Percentiles rank a stretch among this genome's conserved stretches.
phyloP scores from a whole-genome alignment of 1,140 invertebrate species.

The Drosophila funebris region DNA sequence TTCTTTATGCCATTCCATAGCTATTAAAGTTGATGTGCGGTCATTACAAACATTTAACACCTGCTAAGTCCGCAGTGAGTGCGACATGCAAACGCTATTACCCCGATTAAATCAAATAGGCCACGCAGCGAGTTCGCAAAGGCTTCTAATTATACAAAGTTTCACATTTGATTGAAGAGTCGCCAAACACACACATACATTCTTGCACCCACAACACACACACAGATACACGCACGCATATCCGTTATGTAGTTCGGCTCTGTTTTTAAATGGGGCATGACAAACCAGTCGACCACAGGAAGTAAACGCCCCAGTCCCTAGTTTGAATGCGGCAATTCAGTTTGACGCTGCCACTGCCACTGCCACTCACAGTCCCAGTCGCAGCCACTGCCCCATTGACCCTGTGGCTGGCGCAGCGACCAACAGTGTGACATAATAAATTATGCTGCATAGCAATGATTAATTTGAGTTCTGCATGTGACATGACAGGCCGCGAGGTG shows the following conservation, averaged over 20 bases:
- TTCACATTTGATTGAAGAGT: conserved; percentile 77
- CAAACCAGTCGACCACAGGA: conserved; percentile 71
- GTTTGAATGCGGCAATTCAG: conserved; percentile 26
- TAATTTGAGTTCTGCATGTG: conserved; percentile 70
- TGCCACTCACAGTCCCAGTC: not conserved
- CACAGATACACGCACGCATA: conserved; percentile 25
- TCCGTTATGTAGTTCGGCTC: conserved; percentile 34
- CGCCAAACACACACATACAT: not conserved
- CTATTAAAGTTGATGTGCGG: conserved; percentile 71
- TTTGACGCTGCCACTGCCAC: not conserved
- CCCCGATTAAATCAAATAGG: conserved; percentile 76
- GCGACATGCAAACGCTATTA: conserved; percentile 77
- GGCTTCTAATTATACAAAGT: conserved; percentile 74
- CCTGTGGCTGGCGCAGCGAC: conserved; percentile 51
- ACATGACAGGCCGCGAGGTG: conserved; percentile 57
- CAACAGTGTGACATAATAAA: conserved; percentile 77
- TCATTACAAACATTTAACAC: conserved; percentile 77
- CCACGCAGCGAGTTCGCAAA: conserved; percentile 27
- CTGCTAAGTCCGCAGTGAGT: conserved; percentile 41
- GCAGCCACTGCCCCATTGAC: not conserved
- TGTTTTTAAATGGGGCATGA: conserved; percentile 68
- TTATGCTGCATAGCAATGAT: conserved; percentile 78
- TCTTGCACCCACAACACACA: conserved; percentile 2
- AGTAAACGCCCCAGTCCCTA: conserved; percentile 50
- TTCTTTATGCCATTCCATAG: conserved; percentile 47